Evolutionary conservation across 2,113 vertebrate species (phyloP), one percentile per base, ranked within the genome.

Genomic region (Embiotoca jacksoni): DNA sequence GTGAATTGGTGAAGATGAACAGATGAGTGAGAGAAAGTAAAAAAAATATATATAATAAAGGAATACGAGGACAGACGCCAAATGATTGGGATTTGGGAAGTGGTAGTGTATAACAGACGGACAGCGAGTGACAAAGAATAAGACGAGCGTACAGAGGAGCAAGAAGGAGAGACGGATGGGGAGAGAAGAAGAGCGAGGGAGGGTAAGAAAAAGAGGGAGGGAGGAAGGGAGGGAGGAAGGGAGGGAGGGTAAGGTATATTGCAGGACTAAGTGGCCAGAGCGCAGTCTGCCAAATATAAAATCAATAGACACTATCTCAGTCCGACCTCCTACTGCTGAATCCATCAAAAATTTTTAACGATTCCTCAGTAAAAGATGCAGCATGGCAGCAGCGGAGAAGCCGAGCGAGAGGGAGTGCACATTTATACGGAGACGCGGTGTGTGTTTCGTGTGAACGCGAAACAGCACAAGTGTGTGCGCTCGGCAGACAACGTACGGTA

Each of bases 281-380:
- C 74, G 35, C 77, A 81, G 89, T 64, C 81, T 92, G 92, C 93
- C 92, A 95, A 94, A 94, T 93, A 91, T 92, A 94, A 94, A 95
- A 95, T 95, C 92, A 92, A 94, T 95, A 94, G 81, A 88, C 91
- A 91, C 91, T 90, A 92, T 92, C 92, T 92, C 90, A 92, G 92
- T 91, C 82, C 70, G 75, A 79, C 89, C 88, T 83, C 84, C 81
- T 86, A 72, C 90, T 94, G 88, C 91, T 93, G 90, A 93, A 94
- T 91, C 91, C 92, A 92, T 94, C 85, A 93, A 90, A 94, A 87
- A 89, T 84, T 84, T 82, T 49, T 89, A 94, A 91, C 76, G 89
- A 92, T 93, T 91, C 88, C 82, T 72, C 61, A 86, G 89, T 91
- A 92, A 92, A 91, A 93, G 87, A 92, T 91, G 90, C 90, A 89